Evolutionary conservation across 1,140 invertebrate species (phyloP), one percentile per base, ranked within the genome.

Genomic region (Tetraneura akinire): DNA sequence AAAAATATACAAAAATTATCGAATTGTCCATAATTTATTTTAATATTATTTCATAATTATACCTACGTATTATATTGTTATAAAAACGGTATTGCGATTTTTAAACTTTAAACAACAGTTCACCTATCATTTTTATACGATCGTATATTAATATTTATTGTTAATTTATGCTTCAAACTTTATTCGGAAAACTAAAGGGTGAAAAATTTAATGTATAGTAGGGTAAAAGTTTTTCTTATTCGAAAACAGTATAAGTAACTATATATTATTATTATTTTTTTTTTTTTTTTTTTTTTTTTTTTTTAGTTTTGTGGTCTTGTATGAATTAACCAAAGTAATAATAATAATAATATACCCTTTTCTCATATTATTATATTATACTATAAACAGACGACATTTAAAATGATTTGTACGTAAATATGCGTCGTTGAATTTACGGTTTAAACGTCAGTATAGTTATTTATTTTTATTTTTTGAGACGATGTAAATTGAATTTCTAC

Each of bases 81-180:
- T 68, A 16, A 68, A 47, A 16, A 32, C 29, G 68, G 51, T 23
- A 51, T 71, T 71, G 18, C 23, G 10, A 42, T 49, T 71, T 49
- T 49, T 11, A n/a, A 49, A 70, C 45, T 70, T 70, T 70, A 70
- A 45, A 29, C 9, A 45, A 29, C 9, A 6, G 26, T 9, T 0
- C 47, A 71, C 47, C 68, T 71, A 51, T 71, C 45, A 70, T 70
- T 70, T n/a, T n/a, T n/a, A n/a, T 51, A 71, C 47, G 68, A 51
- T 29, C 68, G 68, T 71, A 51, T 45, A 71, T 71, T 29, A 23
- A 49, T 51, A 71, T 71, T 71, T 71, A 71, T 71, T 51, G 68
- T 71, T 71, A 71, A 71, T 71, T 71, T 71, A 71, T 71, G 45
- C 45, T 18, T 49, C 16, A 51, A 71, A 71, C 45, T 71, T 51